Evolutionary conservation across 2,113 vertebrate genomes (phyloP).

Genomic region (Phalacrocorax carbo): DNA sequence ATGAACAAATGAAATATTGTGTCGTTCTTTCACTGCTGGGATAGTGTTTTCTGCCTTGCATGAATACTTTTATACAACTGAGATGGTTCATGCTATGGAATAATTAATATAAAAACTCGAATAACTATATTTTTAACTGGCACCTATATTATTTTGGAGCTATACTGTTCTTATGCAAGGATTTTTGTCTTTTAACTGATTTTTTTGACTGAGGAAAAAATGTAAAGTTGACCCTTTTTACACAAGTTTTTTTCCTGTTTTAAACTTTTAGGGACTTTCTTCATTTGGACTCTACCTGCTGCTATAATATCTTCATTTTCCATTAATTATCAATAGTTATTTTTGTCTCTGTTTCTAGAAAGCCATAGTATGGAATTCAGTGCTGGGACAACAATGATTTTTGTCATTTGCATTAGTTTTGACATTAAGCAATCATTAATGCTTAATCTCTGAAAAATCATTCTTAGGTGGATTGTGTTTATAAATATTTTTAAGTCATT

Average conservation of each 20-base stretch:
- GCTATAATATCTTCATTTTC: not conserved
- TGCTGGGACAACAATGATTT: not conserved
- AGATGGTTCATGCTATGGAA: not conserved
- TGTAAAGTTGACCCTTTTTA: not conserved
- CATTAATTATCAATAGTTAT: not conserved
- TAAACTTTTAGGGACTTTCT: not conserved
- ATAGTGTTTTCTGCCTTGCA: not conserved
- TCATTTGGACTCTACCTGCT: not conserved
- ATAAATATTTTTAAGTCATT: not conserved
- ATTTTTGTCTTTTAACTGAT: not conserved
- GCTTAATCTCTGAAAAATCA: not conserved
- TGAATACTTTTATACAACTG: not conserved
- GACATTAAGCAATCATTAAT: not conserved
- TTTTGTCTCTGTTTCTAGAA: not conserved
- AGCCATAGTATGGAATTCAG: not conserved
- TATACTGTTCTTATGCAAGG: not conserved
- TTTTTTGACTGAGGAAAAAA: not conserved
- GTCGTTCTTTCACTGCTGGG: not conserved
- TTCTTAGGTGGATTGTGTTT: not conserved
- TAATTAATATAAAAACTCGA: not conserved
- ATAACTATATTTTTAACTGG: not conserved
- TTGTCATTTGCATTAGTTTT: not conserved
- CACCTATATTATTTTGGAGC: not conserved
- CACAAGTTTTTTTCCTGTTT: not conserved
- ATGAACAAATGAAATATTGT: slow-evolving; percentile 36